These are phyloP conservation scores for Lophura nycthemera DNA, from an alignment of 2,113 vertebrate species.

Conservation along the genomic window DNA sequence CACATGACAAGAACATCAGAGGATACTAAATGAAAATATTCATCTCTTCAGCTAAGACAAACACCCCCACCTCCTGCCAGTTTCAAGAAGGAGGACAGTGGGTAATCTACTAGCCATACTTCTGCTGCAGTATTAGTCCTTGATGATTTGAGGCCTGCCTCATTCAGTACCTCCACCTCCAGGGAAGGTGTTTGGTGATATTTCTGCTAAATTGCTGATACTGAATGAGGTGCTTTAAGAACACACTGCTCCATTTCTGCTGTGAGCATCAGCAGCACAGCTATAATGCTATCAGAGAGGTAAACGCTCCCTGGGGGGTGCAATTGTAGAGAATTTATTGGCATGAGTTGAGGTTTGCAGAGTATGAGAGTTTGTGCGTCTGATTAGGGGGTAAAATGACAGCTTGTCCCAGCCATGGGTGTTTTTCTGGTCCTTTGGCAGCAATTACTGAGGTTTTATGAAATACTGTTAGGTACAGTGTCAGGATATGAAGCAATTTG, in stretches of 20 bases:
- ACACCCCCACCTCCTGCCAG: not conserved
- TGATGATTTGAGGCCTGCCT: not conserved
- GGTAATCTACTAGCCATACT: not conserved
- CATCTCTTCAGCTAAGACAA: constrained; percentile 8
- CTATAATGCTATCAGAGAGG: not conserved
- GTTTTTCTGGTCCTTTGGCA: not conserved
- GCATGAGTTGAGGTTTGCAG: not conserved
- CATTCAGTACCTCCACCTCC: not conserved
- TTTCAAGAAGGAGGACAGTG: not conserved
- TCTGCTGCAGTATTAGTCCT: not conserved
- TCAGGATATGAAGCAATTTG: not conserved
- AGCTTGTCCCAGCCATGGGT: not conserved
- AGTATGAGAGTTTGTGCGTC: not conserved
- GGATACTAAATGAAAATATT: constrained; percentile 18
- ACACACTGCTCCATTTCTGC: constrained; percentile 12
- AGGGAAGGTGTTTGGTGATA: not conserved
- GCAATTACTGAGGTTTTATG: not conserved
- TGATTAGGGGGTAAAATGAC: not conserved
- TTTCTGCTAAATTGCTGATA: not conserved
- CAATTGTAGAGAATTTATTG: not conserved
- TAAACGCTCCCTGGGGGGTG: not conserved
- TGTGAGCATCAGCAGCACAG: constrained; percentile 20
- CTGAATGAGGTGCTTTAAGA: not conserved
- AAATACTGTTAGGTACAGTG: not conserved
- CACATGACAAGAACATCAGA: not conserved